A percentile compares a stretch with the other conserved stretches of the same genome.
These are phyloP conservation scores for Oithona nana DNA, from an alignment of 2,888 invertebrate species.

Conservation along the genomic window DNA sequence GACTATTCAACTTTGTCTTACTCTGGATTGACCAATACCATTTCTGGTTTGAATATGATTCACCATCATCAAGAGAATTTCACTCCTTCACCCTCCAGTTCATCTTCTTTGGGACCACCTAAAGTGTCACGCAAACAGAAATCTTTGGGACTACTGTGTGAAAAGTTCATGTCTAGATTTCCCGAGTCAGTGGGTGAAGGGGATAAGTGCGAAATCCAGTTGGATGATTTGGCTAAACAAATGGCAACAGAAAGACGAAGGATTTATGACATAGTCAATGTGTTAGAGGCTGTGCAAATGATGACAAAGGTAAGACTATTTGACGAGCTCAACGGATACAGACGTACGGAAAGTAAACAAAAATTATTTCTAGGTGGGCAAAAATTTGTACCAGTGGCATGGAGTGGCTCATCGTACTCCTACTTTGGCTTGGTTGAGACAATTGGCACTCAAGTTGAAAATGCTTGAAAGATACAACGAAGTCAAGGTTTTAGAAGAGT, in stretches of 20 bases:
- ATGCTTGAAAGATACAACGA: conserved; percentile 25
- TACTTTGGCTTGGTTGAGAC: conserved; percentile 42
- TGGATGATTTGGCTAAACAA: conserved; percentile 42
- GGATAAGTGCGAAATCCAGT: conserved; percentile 35
- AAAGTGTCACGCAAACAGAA: conserved; percentile 34
- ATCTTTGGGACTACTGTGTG: conserved; percentile 39
- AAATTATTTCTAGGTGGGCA: conserved; percentile 26
- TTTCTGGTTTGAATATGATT: not conserved
- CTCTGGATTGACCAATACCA: not conserved
- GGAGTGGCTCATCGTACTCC: conserved; percentile 40
- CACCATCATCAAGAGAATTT: not conserved
- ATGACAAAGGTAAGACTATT: conserved; percentile 34
- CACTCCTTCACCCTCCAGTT: not conserved
- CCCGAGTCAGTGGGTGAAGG: conserved; percentile 33
- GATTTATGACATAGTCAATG: conserved; percentile 53
- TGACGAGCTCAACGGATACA: not conserved
- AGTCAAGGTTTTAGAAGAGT: conserved; percentile 12
- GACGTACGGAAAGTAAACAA: not conserved
- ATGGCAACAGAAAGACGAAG: conserved; percentile 45
- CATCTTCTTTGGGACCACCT: not conserved
- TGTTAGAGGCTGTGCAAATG: conserved; percentile 48
- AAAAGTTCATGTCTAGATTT: conserved; percentile 36
- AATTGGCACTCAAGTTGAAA: conserved; percentile 36
- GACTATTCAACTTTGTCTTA: conserved; percentile 1
- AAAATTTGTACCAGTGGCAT: conserved; percentile 49